A percentile compares a stretch with the other conserved stretches of the same genome.
phyloP scores from a whole-genome alignment of 2,888 invertebrate species.

The Epinotia ramella region DNA sequence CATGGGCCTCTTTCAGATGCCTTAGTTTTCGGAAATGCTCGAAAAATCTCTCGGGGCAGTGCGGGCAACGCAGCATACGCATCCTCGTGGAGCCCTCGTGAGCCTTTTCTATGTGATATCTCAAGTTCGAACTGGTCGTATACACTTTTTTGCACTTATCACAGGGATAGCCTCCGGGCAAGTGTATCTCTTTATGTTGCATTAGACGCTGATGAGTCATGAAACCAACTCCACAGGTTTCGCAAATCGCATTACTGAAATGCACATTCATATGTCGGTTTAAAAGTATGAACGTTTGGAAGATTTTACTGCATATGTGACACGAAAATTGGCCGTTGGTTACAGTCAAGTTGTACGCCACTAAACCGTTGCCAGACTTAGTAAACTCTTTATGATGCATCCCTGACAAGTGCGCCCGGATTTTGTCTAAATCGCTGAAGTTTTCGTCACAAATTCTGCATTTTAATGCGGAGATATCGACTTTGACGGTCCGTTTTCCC shows the following conservation, averaged over 20 bases:
- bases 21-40: slow-evolving; percentile 73
- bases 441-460: slow-evolving; percentile 63
- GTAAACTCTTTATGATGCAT: slow-evolving; percentile 64
- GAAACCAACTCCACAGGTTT: slow-evolving; percentile 71
- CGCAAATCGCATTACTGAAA: slow-evolving; percentile 73
- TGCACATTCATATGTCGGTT: slow-evolving; percentile 77
- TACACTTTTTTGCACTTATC: slow-evolving; percentile 76
- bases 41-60: slow-evolving; percentile 68
- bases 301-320: slow-evolving; percentile 67
- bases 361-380: slow-evolving; percentile 66
- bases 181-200: slow-evolving; percentile 72
- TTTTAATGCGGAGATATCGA: slow-evolving; percentile 69
- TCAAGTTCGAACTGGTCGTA: slow-evolving; percentile 73
- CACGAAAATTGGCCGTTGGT: slow-evolving; percentile 66
- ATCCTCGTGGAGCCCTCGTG: slow-evolving; percentile 67
- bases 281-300: slow-evolving; percentile 71
- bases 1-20: slow-evolving; percentile 70
- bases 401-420: slow-evolving; percentile 60
- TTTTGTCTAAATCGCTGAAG: slow-evolving; percentile 59
- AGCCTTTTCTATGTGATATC: slow-evolving; percentile 67
- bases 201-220: slow-evolving; percentile 70
- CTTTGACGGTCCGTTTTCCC: slow-evolving; percentile 71
- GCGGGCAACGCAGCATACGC: slow-evolving; percentile 67
- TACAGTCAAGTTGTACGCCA: slow-evolving; percentile 64
- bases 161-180: slow-evolving; percentile 72